Evolutionary conservation across 2,113 vertebrate species (phyloP).

Genomic region (Cepphus grylle): DNA sequence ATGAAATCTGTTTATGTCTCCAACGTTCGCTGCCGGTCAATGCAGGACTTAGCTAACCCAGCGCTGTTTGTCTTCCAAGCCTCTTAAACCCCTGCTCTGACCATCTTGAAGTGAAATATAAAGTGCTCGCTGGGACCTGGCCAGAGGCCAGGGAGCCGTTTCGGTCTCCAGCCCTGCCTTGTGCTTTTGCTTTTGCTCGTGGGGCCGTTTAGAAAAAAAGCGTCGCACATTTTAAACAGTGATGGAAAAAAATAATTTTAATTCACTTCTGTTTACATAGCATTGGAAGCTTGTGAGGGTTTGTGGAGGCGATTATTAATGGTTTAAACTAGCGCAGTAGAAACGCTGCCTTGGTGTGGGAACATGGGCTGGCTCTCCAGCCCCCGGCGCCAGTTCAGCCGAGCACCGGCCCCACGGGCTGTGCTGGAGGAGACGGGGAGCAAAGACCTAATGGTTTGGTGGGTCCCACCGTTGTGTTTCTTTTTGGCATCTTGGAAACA

Average conservation of each 20-base stretch:
- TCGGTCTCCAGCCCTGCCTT: not conserved
- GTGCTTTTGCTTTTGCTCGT: not conserved
- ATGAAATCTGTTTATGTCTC: slow-evolving; percentile 53
- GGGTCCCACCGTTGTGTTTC: not conserved
- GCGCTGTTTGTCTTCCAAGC: not conserved
- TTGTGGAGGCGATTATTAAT: slow-evolving; percentile 3
- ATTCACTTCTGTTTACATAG: slow-evolving; percentile 48
- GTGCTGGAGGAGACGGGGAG: rapidly evolving
- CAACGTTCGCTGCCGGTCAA: not conserved
- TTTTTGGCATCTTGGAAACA: not conserved
- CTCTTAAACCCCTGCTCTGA: slow-evolving; percentile 20
- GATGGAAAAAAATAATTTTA: slow-evolving; percentile 22
- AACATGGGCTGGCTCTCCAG: not conserved
- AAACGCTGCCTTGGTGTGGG: not conserved
- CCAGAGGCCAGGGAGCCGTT: not conserved
- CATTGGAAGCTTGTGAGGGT: not conserved
- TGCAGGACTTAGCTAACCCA: slow-evolving; percentile 23
- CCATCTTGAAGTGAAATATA: not conserved
- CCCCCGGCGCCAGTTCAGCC: not conserved
- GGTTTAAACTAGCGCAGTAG: not conserved
- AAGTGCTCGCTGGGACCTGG: slow-evolving; percentile 1
- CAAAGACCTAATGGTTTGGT: not conserved
- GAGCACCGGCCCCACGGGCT: rapidly evolving
- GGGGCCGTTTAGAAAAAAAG: not conserved
- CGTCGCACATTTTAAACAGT: not conserved